phyloP scores from a whole-genome alignment of 2,888 invertebrate genomes.

The Caenorhabditis drosophilae region DNA sequence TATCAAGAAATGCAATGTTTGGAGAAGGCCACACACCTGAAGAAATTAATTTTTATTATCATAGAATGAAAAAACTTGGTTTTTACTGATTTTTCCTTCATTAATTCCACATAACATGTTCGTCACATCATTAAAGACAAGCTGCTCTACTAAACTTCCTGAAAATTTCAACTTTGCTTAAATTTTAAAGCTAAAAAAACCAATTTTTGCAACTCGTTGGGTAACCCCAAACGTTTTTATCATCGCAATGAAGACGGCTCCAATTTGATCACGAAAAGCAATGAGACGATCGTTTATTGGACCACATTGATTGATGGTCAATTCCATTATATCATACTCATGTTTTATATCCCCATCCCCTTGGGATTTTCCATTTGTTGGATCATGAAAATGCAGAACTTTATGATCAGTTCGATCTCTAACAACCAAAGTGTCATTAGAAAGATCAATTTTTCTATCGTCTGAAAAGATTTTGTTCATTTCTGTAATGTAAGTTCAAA shows the following conservation, averaged over 20 bases:
- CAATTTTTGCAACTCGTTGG: conserved; percentile 79
- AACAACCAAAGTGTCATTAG: conserved; percentile 85
- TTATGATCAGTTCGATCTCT: conserved; percentile 85
- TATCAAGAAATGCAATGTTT: conserved; percentile 78
- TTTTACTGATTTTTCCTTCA: conserved; percentile 74
- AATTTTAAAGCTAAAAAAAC: too few species aligned
- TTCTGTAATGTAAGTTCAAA: too few species aligned
- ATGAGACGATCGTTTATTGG: conserved; percentile 81
- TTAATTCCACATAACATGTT: conserved; percentile 76
- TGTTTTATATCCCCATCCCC: conserved; percentile 81
- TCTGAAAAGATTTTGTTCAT: conserved; percentile 17
- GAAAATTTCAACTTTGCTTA: too few species aligned
- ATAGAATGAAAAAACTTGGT: neutral
- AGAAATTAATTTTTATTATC: conserved; percentile 37
- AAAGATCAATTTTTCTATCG: conserved; percentile 78
- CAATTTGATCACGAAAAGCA: conserved; percentile 79
- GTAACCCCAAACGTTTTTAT: conserved; percentile 77
- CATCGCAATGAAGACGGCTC: conserved; percentile 71
- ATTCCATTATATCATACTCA: conserved; percentile 80
- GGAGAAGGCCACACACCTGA: conserved; percentile 82
- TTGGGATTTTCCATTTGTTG: conserved; percentile 79
- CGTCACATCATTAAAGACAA: conserved; percentile 79
- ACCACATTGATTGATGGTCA: conserved; percentile 84
- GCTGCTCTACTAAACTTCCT: conserved; percentile 77
- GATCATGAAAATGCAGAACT: conserved; percentile 80